Conservation (phyloP, 2,888 invertebrate species). For the Rhaphigaster nebulosa region DNA sequence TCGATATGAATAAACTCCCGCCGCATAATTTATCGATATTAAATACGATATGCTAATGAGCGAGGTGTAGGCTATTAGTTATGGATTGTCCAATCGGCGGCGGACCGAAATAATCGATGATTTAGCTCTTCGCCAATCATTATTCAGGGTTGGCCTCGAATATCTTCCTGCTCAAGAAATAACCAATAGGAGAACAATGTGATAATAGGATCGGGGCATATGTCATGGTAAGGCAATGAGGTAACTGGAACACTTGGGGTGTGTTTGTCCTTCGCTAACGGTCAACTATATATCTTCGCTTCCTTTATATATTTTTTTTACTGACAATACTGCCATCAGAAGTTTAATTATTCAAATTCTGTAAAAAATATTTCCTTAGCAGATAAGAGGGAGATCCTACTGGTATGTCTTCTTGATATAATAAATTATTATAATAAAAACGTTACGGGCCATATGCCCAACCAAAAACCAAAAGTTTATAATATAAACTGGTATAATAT, state of each 20-base stretch:
- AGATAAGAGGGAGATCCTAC: too few species aligned
- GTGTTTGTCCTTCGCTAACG: background rate
- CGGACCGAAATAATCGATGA: conserved; percentile 5
- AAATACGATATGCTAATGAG: conserved; percentile 18
- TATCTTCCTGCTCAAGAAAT: conserved; percentile 14
- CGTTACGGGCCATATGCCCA: too few species aligned
- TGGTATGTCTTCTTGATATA: too few species aligned
- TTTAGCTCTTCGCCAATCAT: background rate
- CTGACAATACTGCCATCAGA: too few species aligned
- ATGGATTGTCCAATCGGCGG: conserved; percentile 5
- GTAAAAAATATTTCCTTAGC: too few species aligned
- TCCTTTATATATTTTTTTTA: background rate
- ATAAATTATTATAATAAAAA: too few species aligned
- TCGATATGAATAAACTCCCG: background rate
- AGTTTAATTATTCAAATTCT: too few species aligned
- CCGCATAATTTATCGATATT: conserved; percentile 27
- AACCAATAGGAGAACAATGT: conserved; percentile 17
- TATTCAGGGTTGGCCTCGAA: background rate
- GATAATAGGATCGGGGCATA: conserved; percentile 1
- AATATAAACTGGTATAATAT: too few species aligned
- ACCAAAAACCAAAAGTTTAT: too few species aligned
- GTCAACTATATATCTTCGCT: background rate
- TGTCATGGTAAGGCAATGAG: background rate
- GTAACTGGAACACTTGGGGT: background rate
- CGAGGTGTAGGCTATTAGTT: conserved; percentile 15